Evolutionary conservation across 2,113 vertebrate genomes (phyloP), one percentile per base, ranked within the genome.

Genomic region (Semnornis frantzii): DNA sequence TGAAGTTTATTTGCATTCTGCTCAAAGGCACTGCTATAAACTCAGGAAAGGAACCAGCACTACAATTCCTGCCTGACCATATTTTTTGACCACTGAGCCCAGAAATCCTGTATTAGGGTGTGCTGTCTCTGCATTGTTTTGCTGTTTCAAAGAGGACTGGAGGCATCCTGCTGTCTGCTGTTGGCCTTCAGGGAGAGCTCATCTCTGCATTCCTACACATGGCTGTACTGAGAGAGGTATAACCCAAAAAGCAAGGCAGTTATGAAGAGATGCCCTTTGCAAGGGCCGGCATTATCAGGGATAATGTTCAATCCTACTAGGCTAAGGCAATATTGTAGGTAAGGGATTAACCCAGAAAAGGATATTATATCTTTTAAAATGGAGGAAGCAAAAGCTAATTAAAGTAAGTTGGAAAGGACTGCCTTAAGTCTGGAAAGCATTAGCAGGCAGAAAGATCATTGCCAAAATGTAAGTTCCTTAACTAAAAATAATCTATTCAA

Each of bases 341-440:
- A 95, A 72, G 48, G 46, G 60, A 86, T 90, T 92, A 90, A 91
- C 54, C 44, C 34, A 90, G 91, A 75, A 75, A 95, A 84, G 6
- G 6, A 42, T 64, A 83, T 78, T 88, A 72, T 62, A 81, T 10
- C 76, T 78, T 88, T 72, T 31, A 84, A 93, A 93, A 78, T 16
- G 3, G 48, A 65, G 15, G 46, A 57, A 90, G 57, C 1, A 75
- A 69, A 55, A 76, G 10, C 24, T 90, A 92, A 94, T 94, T 72
- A 86, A 94, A 87, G 57, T 42, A 46, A 77, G 11, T 16, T 76
- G 59, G 63, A 86, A 92, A 90, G 19, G 54, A 72, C 34, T 73
- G 30, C 58, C n/a, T 89, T 89, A 84, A 52, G 33, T 87, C 27
- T 73, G 75, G 59, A 85, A 82, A 89, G 19, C 6, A 59, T 79